These are phyloP conservation scores for Acipenser ruthenus DNA, from an alignment of 2,797 vertebrate genomes.

Conservation along the genomic window DNA sequence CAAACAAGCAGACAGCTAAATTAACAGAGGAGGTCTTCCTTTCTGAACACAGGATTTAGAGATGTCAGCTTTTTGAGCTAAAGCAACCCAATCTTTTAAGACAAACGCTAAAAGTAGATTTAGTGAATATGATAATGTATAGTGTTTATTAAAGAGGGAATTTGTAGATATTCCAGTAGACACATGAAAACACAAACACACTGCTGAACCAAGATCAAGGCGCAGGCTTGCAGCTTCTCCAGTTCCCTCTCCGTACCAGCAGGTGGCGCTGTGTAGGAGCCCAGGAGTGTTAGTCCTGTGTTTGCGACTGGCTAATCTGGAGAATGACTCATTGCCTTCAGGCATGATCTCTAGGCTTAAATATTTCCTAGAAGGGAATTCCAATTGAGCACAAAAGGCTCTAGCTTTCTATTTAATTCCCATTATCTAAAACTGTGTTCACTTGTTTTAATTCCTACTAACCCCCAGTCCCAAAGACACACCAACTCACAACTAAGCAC, in stretches of 20 bases:
- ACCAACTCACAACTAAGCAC: too few species aligned
- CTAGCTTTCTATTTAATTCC: background rate
- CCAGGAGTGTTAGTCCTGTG: background rate
- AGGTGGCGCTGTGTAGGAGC: background rate
- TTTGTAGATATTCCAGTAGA: too few species aligned
- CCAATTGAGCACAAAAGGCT: slow-evolving; percentile 3
- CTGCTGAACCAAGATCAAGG: too few species aligned
- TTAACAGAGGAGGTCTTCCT: too few species aligned
- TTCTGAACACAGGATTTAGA: too few species aligned
- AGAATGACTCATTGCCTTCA: background rate
- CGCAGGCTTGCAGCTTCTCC: background rate
- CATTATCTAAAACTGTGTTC: background rate
- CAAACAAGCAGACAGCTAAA: too few species aligned
- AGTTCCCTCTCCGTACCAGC: background rate
- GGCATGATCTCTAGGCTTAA: background rate
- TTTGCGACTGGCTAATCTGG: background rate
- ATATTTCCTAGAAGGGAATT: slow-evolving; percentile 1
- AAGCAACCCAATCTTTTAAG: too few species aligned
- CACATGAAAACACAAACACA: background rate
- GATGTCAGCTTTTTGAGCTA: too few species aligned
- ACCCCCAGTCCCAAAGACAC: background rate
- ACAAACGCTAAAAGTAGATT: too few species aligned
- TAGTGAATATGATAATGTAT: too few species aligned
- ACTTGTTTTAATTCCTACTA: background rate
- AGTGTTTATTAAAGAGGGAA: too few species aligned